Base-by-base conservation (phyloP, 2,797 vertebrate species). In the Tamandua tetradactyla region DNA sequence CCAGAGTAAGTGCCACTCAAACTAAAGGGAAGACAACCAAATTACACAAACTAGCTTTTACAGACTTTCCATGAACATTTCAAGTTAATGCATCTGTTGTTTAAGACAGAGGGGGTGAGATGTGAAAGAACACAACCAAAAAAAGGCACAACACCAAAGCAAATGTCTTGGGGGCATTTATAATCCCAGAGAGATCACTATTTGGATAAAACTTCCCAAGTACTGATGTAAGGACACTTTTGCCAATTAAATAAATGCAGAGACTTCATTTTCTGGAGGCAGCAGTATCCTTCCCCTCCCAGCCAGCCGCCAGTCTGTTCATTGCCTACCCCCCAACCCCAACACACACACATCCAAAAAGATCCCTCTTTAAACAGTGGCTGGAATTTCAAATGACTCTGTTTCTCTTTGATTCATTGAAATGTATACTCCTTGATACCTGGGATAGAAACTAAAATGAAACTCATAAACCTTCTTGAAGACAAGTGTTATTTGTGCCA, bases 141-240 rank as follows among this genome's bases (percentile, higher is more conserved):
- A n/a, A 95, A 95, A 96, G 78, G 87, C 93, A 91, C 80, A 93
- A 57, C 87, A 95, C 82, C 35, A 82, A 88, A 93, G 76, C 42
- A 81, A 91, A 90, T 15, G 86, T 81, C 76, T 78, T 37, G 4
- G 87, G 83, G 68, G 37, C 59, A 85, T 95, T 93, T 95, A 91
- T 52, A 80, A 82, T 64, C 87, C 75, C 74, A 72, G 30, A n/a
- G 72, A 93, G 87, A 69, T 44, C 0, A 9, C 72, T 86, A 42
- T 35, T 78, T 93, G 89, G 78, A 87, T 44, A 68, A 91, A 83
- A 57, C 44, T 69, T 74, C 78, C 85, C 47, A 68, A 80, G 66
- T 80, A 62, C 61, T 61, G 72, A 74, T 22, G 18, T 25, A n/a
- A 92, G 32, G 64, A 61, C 49, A 25, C 30, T 23, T 30, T 7